phyloP scores from a whole-genome alignment of 2,888 invertebrate species.

The Phanerotoma sp. region DNA sequence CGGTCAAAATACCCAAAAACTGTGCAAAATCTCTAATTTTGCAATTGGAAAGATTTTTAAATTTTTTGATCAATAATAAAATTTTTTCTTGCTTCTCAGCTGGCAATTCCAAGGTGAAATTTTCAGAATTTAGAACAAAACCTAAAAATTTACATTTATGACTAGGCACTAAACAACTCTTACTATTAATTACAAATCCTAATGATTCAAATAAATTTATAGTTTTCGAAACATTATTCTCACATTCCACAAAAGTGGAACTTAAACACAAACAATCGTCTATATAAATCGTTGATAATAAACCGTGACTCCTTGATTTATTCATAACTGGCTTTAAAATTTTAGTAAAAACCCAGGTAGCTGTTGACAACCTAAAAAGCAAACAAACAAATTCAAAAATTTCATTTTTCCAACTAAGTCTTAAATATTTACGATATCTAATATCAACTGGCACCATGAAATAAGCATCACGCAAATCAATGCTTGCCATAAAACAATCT shows the following conservation, averaged over 20 bases:
- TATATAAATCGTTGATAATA: conserved; percentile 9
- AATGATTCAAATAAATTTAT: not conserved
- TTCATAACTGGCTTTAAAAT: conserved; percentile 21
- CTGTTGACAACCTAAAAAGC: conserved; percentile 18
- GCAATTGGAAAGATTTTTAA: conserved; percentile 8
- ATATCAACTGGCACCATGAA: conserved; percentile 22
- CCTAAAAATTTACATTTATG: conserved; percentile 11
- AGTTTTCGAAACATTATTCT: conserved; percentile 11
- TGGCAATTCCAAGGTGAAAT: conserved; percentile 15
- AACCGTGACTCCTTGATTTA: not conserved
- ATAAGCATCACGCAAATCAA: conserved; percentile 26
- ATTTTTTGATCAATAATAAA: not conserved
- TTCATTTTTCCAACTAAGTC: conserved; percentile 20
- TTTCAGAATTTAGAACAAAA: conserved; percentile 11
- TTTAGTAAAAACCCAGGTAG: conserved; percentile 27
- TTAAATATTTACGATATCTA: conserved; percentile 21
- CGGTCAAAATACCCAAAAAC: conserved; percentile 30
- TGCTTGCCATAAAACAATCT: conserved; percentile 21
- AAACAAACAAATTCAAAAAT: conserved; percentile 24
- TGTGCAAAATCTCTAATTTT: conserved; percentile 33
- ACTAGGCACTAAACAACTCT: conserved; percentile 8
- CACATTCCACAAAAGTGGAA: conserved; percentile 9
- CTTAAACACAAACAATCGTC: conserved; percentile 22
- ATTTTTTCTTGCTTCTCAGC: conserved; percentile 9
- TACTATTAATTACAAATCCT: conserved; percentile 18